Percentiles rank a stretch among this genome's conserved stretches.
Evolutionary conservation across 2,113 vertebrate species (phyloP).

Genomic region (Cairina moschata): DNA sequence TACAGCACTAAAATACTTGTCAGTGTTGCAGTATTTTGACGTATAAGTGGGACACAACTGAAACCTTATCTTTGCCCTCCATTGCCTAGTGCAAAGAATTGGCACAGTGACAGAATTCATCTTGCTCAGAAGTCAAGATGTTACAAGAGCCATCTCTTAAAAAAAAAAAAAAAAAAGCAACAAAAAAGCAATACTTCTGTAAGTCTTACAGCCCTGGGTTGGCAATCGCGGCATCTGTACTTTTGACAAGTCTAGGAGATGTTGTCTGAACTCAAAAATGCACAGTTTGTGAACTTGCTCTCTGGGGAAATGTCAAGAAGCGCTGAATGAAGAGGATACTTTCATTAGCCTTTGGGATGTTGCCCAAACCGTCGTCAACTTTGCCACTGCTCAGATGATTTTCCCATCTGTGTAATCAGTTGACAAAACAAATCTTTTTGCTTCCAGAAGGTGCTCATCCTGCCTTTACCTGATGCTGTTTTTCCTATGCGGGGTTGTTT

Average conservation of each 20-base stretch:
- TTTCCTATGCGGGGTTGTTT: neutral
- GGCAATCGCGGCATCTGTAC: neutral
- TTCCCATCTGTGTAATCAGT: slow-evolving; percentile 13
- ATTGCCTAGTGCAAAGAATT: slow-evolving; percentile 30
- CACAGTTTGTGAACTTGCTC: neutral
- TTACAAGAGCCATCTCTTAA: neutral
- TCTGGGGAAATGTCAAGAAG: slow-evolving; percentile 27
- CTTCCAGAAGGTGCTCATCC: neutral
- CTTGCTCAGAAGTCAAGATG: slow-evolving; percentile 35
- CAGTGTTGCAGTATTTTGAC: slow-evolving; percentile 56
- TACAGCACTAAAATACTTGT: slow-evolving; percentile 33
- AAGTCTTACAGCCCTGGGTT: neutral
- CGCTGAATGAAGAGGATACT: neutral
- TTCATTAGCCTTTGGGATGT: slow-evolving; percentile 9
- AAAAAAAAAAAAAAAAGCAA: neutral
- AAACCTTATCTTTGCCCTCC: slow-evolving; percentile 54
- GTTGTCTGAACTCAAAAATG: slow-evolving; percentile 26
- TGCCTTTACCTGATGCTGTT: neutral
- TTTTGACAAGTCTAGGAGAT: neutral
- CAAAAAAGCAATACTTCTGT: neutral
- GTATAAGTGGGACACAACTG: slow-evolving; percentile 39
- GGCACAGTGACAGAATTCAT: slow-evolving; percentile 46
- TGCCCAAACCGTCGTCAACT: slow-evolving; percentile 31
- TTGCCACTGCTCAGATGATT: neutral
- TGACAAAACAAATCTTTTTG: neutral